A percentile compares a stretch with the other conserved stretches of the same genome.
These are phyloP conservation scores for Azemiops feae DNA, from an alignment of 2,113 vertebrate species.

Conservation along the genomic window DNA sequence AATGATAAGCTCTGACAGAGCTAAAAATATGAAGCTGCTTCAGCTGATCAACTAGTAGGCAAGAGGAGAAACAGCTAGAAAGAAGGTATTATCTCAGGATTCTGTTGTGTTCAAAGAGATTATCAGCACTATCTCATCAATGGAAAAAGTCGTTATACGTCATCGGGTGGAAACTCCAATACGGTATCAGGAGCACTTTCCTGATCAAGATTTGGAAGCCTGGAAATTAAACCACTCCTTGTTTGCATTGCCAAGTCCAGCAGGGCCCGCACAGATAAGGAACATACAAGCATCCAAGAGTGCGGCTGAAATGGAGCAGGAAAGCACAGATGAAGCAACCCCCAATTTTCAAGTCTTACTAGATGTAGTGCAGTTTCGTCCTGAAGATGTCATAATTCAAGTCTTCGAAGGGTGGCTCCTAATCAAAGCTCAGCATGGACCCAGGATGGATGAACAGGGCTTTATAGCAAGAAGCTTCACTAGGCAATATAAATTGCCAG, in stretches of 20 bases:
- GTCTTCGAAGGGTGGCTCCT: constrained; percentile 84
- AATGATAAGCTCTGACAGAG: constrained; percentile 43
- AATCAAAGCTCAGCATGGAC: constrained; percentile 75
- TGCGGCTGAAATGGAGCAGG: rapidly evolving
- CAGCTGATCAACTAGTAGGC: not conserved
- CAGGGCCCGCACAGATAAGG: constrained; percentile 31
- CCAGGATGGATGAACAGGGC: constrained; percentile 81
- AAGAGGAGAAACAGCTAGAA: not conserved
- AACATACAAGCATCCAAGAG: rapidly evolving
- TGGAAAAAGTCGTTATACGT: constrained; percentile 74
- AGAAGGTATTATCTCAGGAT: not conserved
- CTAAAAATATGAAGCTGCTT: constrained; percentile 52
- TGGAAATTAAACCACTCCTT: constrained; percentile 73
- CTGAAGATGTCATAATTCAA: constrained; percentile 85
- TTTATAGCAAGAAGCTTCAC: constrained; percentile 79
- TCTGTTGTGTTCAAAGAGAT: constrained; percentile 3
- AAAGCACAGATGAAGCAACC: not conserved
- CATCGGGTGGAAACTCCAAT: constrained; percentile 77
- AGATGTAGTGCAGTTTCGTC: constrained; percentile 82
- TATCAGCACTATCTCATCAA: constrained; percentile 33
- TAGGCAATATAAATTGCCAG: constrained; percentile 77
- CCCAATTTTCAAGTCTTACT: constrained; percentile 72
- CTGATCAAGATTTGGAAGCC: constrained; percentile 62
- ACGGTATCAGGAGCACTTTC: constrained; percentile 74
- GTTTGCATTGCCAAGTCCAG: constrained; percentile 77